Percentiles rank a stretch among this genome's conserved stretches.
Evolutionary conservation across 2,113 vertebrate species (phyloP).

Genomic region (Tamias sibiricus): DNA sequence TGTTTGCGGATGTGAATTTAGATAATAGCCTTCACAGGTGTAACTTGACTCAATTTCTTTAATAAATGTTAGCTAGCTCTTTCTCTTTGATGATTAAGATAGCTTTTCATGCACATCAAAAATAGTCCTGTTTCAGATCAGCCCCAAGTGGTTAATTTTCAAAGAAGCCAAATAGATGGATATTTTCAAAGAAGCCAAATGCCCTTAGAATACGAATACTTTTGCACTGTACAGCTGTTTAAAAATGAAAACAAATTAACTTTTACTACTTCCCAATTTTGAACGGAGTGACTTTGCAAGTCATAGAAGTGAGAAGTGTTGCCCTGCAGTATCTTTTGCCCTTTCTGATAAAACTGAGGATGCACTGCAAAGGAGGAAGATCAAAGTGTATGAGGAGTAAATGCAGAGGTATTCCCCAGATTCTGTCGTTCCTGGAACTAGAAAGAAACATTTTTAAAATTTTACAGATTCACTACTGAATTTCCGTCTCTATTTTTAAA

Average conservation of each 20-base stretch:
- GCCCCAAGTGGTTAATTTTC: neutral
- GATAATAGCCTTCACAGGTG: neutral
- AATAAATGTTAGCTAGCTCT: neutral
- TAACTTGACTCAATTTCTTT: neutral
- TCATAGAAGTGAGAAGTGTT: neutral
- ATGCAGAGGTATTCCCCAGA: neutral
- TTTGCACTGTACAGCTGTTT: neutral
- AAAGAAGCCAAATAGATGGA: neutral
- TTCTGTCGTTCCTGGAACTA: neutral
- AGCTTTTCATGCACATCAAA: neutral
- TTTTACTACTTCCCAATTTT: neutral
- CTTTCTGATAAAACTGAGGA: neutral
- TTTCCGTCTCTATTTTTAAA: neutral
- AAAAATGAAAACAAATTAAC: constrained; percentile 36
- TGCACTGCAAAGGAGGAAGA: neutral
- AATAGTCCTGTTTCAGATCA: constrained; percentile 6
- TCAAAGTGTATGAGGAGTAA: neutral
- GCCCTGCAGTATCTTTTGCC: neutral
- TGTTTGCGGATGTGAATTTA: neutral
- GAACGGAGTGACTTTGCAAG: neutral
- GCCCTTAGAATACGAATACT: neutral
- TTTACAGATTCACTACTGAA: neutral
- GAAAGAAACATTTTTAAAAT: neutral
- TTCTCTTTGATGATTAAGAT: constrained; percentile 8
- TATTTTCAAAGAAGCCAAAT: constrained; percentile 28